Percentiles rank a stretch among this genome's conserved stretches.
phyloP scores from a whole-genome alignment of 2,113 vertebrate genomes.

The Oncorhynchus masou region DNA sequence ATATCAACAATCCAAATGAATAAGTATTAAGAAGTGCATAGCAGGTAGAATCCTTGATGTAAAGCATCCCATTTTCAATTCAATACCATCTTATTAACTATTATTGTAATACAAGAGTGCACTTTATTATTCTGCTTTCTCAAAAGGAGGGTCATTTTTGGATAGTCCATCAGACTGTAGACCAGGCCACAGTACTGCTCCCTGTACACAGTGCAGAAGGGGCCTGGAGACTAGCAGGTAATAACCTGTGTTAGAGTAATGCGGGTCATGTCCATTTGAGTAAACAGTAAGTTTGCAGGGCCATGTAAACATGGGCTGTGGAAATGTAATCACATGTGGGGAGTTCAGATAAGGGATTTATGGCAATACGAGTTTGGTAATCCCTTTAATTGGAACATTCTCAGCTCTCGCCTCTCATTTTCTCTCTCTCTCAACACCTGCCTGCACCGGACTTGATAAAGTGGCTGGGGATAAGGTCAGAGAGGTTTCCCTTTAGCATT shows the following conservation, averaged over 20 bases:
- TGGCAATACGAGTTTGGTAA: conserved; percentile 29
- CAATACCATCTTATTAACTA: no score
- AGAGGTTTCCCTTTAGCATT: not conserved
- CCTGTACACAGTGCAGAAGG: not conserved
- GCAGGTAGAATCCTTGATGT: no score
- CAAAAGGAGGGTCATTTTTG: no score
- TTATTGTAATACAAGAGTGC: no score
- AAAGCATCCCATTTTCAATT: no score
- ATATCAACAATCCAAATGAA: not conserved
- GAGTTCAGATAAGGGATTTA: conserved; percentile 37
- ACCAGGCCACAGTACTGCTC: not conserved
- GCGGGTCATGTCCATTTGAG: conserved; percentile 32
- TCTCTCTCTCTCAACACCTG: not conserved
- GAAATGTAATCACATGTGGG: conserved; percentile 43
- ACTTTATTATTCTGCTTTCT: no score
- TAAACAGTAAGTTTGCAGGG: not conserved
- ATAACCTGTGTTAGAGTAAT: conserved; percentile 44
- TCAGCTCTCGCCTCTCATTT: conserved; percentile 14
- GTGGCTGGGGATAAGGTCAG: not conserved
- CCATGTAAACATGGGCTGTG: conserved; percentile 34
- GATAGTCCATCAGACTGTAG: not conserved
- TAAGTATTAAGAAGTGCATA: no score
- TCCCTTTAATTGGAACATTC: conserved; percentile 38
- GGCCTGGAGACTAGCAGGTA: conserved; percentile 38
- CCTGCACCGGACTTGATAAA: conserved; percentile 23